Evolutionary conservation across 2,797 vertebrate species (phyloP), one percentile per base, ranked within the genome.

Genomic region (Tapera naevia): DNA sequence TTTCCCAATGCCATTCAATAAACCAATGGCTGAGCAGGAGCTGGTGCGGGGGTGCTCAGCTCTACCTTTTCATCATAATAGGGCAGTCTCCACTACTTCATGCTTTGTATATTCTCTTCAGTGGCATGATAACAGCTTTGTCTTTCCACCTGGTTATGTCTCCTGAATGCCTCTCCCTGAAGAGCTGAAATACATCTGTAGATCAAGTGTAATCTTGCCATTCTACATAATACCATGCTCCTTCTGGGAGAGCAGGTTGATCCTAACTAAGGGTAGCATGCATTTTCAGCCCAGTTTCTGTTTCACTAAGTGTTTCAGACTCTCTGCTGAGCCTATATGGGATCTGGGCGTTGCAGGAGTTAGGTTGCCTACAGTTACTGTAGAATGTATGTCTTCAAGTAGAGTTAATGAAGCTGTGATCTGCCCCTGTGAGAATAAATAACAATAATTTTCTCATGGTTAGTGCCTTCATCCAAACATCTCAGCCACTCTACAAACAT

Each of bases 241-340:
- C 16, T 46, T 80, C 70, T 64, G 41, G 43, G 24, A 10, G 12
- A 69, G 35, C 28, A n/a, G 30, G n/a, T 8, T 79, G 46, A 27
- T 69, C n/a, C 62, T 46, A 16, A 45, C 23, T 19, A 46, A 66
- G n/a, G 30, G 15, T 35, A 64, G n/a, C 5, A 0, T 28, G 30
- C 21, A 6, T 50, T 61, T 53, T 61, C 41, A 62, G 27, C 24
- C 54, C 33, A 56, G 32, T 73, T 80, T 73, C 60, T 33, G 3
- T 51, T 74, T 53, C 72, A 33, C 1, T 30, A 41, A 58, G 62
- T 39, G 24, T 28, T 74, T 41, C 48, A 61, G 35, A 33, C 28
- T 32, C 33, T 28, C 5, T 46, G 45, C 39, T 39, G 17, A 75
- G 10, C n/a, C 17, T 2, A 3, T 17, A 7, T 0, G 0, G 51